phyloP scores from a whole-genome alignment of 1,140 invertebrate genomes.

The Gryllus bimaculatus region DNA sequence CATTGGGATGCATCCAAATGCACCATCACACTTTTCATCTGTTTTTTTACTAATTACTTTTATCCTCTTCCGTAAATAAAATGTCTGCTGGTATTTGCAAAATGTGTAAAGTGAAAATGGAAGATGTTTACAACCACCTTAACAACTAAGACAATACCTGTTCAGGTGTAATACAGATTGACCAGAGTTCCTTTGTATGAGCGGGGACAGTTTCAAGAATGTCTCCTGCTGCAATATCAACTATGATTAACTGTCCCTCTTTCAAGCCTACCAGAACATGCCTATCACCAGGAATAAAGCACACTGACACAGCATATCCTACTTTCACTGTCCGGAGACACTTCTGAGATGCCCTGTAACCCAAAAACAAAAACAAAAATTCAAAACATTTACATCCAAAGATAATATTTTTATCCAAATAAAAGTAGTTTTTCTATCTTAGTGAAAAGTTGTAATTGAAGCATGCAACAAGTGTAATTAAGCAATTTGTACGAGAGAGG shows the following conservation, averaged over 20 bases:
- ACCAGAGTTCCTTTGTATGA: constrained; percentile 70
- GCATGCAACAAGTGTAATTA: no score
- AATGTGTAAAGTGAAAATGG: background rate
- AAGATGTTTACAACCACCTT: background rate
- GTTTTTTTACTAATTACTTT: background rate
- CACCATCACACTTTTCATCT: background rate
- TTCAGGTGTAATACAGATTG: constrained; percentile 64
- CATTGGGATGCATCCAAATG: no score
- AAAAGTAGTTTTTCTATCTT: no score
- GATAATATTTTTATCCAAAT: no score
- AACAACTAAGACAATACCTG: constrained; percentile 38
- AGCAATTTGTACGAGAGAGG: no score
- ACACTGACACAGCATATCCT: constrained; percentile 58
- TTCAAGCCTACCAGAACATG: constrained; percentile 84
- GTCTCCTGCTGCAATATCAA: constrained; percentile 73
- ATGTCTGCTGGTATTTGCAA: no score
- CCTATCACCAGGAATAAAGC: constrained; percentile 85
- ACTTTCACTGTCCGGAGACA: constrained; percentile 72
- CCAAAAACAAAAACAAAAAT: background rate
- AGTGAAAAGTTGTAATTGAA: no score
- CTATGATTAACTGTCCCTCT: constrained; percentile 74
- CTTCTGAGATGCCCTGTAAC: constrained; percentile 55
- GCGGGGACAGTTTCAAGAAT: constrained; percentile 69
- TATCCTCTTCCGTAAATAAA: background rate
- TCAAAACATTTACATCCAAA: no score